Percentiles rank a stretch among this genome's conserved stretches.
Conservation (phyloP, 2,888 invertebrate species). For the Romanomermis culicivorax region DNA sequence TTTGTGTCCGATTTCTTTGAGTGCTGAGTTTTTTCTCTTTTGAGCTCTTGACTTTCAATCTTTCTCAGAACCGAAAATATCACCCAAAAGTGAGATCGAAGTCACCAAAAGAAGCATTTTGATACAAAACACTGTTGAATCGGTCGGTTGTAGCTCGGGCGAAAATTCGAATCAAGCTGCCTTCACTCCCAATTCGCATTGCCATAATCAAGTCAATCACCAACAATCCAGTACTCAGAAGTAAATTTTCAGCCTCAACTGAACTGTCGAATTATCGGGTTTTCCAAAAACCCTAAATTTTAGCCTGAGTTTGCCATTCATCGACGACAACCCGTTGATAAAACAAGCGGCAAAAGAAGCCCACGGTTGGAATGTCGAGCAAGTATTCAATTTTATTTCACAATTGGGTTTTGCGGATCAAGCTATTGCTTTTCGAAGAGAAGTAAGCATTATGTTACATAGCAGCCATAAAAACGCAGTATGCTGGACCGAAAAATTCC, state of each 20-base stretch:
- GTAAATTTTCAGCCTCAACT: no score
- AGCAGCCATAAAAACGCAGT: neutral
- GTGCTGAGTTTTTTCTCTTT: no score
- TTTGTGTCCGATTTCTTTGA: no score
- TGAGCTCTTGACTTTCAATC: no score
- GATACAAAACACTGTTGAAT: neutral
- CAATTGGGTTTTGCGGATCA: constrained; percentile 4
- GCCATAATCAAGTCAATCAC: no score
- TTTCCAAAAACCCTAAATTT: neutral
- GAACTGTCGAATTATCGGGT: no score
- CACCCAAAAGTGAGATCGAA: neutral
- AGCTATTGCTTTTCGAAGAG: neutral
- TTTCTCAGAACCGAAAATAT: no score
- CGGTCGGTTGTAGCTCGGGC: neutral
- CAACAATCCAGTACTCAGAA: no score
- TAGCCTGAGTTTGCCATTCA: neutral
- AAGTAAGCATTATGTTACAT: neutral
- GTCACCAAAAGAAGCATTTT: neutral
- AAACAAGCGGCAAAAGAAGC: neutral
- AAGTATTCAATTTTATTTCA: neutral
- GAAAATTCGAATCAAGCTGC: no score
- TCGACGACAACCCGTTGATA: neutral
- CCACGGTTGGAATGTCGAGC: constrained; percentile 1
- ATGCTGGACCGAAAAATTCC: no score
- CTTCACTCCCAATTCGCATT: no score